Base-by-base conservation (phyloP, 2,113 vertebrate genomes). In the Peromyscus leucopus region DNA sequence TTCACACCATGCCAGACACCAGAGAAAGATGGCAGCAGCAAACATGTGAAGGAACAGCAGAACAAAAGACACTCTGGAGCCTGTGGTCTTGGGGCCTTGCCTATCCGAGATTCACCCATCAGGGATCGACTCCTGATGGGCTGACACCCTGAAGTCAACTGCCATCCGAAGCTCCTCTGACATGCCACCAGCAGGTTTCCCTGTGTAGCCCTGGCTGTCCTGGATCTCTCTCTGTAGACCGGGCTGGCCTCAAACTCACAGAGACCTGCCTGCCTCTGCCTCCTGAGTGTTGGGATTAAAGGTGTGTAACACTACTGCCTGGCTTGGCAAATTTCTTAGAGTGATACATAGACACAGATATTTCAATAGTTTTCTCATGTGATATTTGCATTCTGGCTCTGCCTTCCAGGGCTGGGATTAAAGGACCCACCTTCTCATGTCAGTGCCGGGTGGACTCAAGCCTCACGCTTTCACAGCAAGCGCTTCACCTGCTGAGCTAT, bases 341-440 rank as follows among this genome's bases (percentile, higher is more conserved):
- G 24, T 46, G 90, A 94, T 55, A 51, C 36, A 93, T 3, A 86
- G 19, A 74, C 26, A 15, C 24, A 89, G 9, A 93, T 24, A n/a
- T 72, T 82, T 71, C 39, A 92, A 51, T 67, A 83, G 57, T 88
- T 94, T 88, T 84, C 75, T 96, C 31, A 88, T 51, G 72, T 75
- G 63, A 75, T 59, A 51, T 16, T 97, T 88, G 31, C 21, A 57
- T 21, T 36, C 48, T 80, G 82, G 31, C 28, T 33, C 61, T 86
- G 84, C 33, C 42, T 86, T 67, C 28, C 63, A 48, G 84, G 21
- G 16, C 63, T 86, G 42, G 63, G 13, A 46, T 65, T 85, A 46
- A 9, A 10, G 80, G 84, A 46, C 17, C 84, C 28, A 67, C 42
- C 31, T 33, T 67, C 46, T 71, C 28, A 51, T n/a, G 46, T 87